Base-by-base conservation (phyloP, 2,113 vertebrate species). In the Eulemur macaco region DNA sequence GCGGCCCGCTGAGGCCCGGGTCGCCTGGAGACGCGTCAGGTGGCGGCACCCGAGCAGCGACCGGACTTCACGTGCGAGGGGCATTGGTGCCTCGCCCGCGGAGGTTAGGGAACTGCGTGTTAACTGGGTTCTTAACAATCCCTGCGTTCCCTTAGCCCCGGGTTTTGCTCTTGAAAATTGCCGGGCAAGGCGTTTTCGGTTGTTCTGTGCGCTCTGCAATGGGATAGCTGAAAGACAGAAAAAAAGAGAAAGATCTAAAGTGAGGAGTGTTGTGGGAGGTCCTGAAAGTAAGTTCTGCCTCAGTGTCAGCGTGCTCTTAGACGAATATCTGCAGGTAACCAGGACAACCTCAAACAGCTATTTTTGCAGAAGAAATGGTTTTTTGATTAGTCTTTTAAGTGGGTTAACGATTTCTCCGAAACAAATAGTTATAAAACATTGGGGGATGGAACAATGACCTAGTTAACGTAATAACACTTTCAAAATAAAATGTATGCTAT, bases 21-120 rank as follows among this genome's bases (percentile, higher is more conserved):
- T 2, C 27, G 0, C 17, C 15, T 2, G n/a, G 20, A 34, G 7
- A 3, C 3, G 15, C 64, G 0, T 11, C 45, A 1, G 39, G 37
- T 27, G 47, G n/a, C 31, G 12, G 52, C 25, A 7, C 50, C 13
- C 4, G 5, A 14, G 95, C 47, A 2, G 58, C 17, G 45, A 3
- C 18, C 1, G 9, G 47, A 39, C 25, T 63, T 58, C 37, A 1
- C 11, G 23, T 9, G 39, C 31, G 37, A 37, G 58, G 13, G 14
- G 77, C 15, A 1, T 8, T 5, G 69, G 54, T 3, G 13, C 31
- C 25, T 54, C 73, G 50, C 66, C n/a, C 29, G 71, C 17, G n/a
- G 10, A 11, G 29, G n/a, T 8, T 11, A 15, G 21, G 69, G 50
- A 50, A 34, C 82, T 39, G 23, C 13, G 0, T 64, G 37, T 23